Conservation (phyloP, 2,113 vertebrate genomes). For the Helogale parvula region DNA sequence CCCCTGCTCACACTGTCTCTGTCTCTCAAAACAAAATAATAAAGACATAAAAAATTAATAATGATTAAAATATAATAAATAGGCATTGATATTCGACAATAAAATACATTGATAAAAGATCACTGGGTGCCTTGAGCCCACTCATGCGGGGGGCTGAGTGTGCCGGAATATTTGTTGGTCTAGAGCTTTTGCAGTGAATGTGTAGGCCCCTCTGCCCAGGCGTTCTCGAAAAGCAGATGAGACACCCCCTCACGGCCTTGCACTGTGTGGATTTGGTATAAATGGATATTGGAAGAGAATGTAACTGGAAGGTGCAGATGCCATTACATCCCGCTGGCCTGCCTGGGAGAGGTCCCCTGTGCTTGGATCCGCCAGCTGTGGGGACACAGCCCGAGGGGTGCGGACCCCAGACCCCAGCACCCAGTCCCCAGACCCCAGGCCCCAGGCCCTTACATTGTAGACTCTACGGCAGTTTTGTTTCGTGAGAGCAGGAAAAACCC, state of each 20-base stretch:
- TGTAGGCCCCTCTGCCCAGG: not conserved
- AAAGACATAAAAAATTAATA: no score
- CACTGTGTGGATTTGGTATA: slow-evolving; percentile 23
- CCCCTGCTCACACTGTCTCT: no score
- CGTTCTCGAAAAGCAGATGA: not conserved
- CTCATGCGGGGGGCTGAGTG: not conserved
- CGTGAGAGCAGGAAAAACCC: no score
- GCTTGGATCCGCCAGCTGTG: slow-evolving; percentile 50
- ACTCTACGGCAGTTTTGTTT: not conserved
- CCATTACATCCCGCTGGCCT: not conserved
- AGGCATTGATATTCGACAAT: not conserved
- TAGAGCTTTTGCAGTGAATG: not conserved
- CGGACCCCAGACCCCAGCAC: slow-evolving; percentile 9
- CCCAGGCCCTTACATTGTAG: no score
- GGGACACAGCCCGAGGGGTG: not conserved
- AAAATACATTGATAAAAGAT: not conserved
- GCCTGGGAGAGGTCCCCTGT: slow-evolving; percentile 2
- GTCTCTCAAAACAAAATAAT: no score
- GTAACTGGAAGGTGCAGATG: slow-evolving; percentile 60
- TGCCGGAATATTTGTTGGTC: not conserved
- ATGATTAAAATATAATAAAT: not conserved
- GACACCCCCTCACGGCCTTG: not conserved
- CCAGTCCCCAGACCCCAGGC: not conserved
- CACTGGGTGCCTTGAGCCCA: not conserved
- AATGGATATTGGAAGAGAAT: slow-evolving; percentile 59